These are phyloP conservation scores for Euplexia lucipara DNA, from an alignment of 2,888 invertebrate species.

Conservation along the genomic window DNA sequence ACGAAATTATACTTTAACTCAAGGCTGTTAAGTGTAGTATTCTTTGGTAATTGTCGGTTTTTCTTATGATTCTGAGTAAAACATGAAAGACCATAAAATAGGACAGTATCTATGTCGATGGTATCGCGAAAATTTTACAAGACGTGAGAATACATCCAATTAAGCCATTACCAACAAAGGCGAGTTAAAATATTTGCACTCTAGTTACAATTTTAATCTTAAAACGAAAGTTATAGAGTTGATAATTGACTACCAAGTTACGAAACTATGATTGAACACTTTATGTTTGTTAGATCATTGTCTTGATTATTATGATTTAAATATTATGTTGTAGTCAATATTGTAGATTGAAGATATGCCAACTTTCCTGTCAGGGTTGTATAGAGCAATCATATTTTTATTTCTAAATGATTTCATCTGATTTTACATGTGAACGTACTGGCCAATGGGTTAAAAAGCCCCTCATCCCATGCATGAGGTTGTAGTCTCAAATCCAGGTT, in stretches of 20 bases:
- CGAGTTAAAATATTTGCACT: constrained; percentile 48
- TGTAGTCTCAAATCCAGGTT: too few species aligned
- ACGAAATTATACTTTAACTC: neutral
- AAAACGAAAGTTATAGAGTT: constrained; percentile 35
- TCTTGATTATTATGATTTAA: constrained; percentile 52
- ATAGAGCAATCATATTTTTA: constrained; percentile 33
- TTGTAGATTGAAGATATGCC: constrained; percentile 32
- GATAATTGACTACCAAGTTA: constrained; percentile 1
- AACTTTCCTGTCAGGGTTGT: constrained; percentile 15
- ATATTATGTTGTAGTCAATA: constrained; percentile 45
- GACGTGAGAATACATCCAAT: constrained; percentile 72
- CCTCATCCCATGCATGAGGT: too few species aligned
- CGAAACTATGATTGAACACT: constrained; percentile 31
- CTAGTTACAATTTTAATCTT: constrained; percentile 50
- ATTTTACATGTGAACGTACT: too few species aligned
- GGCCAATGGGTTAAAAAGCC: too few species aligned
- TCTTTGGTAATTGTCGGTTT: neutral
- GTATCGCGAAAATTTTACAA: constrained; percentile 64
- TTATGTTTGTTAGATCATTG: constrained; percentile 38
- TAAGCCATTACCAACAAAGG: constrained; percentile 69
- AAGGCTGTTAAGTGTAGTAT: neutral
- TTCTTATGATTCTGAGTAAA: neutral
- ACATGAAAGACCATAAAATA: constrained; percentile 44
- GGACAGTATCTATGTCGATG: constrained; percentile 55
- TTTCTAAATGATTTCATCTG: constrained; percentile 21